Percentiles rank a stretch among this genome's conserved stretches.
Evolutionary conservation across 1,140 invertebrate species (phyloP).

Genomic region (Anagrus nilaparvatae): DNA sequence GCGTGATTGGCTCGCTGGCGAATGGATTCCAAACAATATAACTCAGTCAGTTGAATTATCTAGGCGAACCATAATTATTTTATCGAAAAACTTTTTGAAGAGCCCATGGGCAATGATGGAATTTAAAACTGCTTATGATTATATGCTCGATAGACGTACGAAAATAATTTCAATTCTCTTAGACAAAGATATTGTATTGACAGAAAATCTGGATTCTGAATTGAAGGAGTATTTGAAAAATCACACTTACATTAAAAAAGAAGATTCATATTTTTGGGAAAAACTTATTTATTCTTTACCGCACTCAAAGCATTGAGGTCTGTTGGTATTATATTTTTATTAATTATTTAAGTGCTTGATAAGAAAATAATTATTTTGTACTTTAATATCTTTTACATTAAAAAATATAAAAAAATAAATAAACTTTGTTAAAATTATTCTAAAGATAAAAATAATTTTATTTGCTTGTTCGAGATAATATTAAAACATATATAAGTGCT

Average conservation of each 20-base stretch:
- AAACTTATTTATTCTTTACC: slow-evolving; percentile 67
- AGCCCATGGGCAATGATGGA: slow-evolving; percentile 73
- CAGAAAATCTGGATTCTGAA: slow-evolving; percentile 59
- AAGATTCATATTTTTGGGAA: slow-evolving; percentile 78
- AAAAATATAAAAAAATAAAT: too few relatives aligned
- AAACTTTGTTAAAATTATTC: too few relatives aligned
- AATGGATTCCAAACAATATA: slow-evolving; percentile 65
- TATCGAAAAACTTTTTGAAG: slow-evolving; percentile 65
- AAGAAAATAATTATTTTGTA: too few relatives aligned
- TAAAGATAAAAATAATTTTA: too few relatives aligned
- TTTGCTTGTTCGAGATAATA: too few relatives aligned
- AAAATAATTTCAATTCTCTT: slow-evolving; percentile 69
- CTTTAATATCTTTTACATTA: too few relatives aligned
- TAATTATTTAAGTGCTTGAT: too few relatives aligned
- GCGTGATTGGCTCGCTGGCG: slow-evolving; percentile 64
- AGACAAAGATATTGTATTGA: slow-evolving; percentile 59
- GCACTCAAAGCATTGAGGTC: too few relatives aligned
- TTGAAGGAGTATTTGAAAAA: slow-evolving; percentile 68
- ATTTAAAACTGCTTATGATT: slow-evolving; percentile 63
- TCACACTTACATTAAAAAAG: slow-evolving; percentile 78
- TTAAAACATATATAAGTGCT: too few relatives aligned
- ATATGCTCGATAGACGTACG: slow-evolving; percentile 61
- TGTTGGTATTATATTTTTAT: too few relatives aligned
- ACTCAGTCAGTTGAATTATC: slow-evolving; percentile 60
- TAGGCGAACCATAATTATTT: slow-evolving; percentile 62